These are phyloP conservation scores for Crotalus helleri DNA, from an alignment of 2,113 vertebrate genomes.

Conservation along the genomic window DNA sequence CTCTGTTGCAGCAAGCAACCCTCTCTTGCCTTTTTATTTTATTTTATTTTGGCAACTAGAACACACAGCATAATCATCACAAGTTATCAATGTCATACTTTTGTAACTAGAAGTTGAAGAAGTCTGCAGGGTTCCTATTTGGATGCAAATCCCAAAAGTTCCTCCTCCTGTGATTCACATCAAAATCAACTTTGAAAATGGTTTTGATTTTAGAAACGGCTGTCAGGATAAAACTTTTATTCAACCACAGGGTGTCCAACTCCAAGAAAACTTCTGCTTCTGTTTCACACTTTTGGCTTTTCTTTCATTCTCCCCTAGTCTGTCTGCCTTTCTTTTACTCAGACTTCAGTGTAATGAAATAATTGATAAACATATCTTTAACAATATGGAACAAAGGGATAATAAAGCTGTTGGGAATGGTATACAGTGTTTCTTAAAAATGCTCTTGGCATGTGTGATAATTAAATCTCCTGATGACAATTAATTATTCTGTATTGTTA, in stretches of 20 bases:
- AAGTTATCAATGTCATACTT: slow-evolving; percentile 47
- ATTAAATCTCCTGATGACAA: not conserved
- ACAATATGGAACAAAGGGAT: not conserved
- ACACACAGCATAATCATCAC: slow-evolving; percentile 31
- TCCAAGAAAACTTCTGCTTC: slow-evolving; percentile 25
- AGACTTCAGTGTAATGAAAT: not conserved
- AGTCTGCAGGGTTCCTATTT: slow-evolving; percentile 51
- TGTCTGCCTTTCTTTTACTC: not conserved
- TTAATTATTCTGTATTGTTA: not conserved
- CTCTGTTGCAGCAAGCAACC: slow-evolving; percentile 17
- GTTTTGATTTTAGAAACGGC: slow-evolving; percentile 46
- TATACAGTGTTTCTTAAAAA: not conserved
- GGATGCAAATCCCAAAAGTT: slow-evolving; percentile 45
- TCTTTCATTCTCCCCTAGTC: not conserved
- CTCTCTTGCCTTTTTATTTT: not conserved
- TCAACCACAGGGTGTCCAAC: not conserved
- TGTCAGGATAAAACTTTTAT: slow-evolving; percentile 47
- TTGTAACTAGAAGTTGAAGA: slow-evolving; percentile 51
- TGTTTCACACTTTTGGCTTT: slow-evolving; percentile 28
- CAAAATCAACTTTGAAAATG: slow-evolving; percentile 44
- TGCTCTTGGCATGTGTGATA: not conserved
- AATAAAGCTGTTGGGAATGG: not conserved
- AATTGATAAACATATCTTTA: not conserved
- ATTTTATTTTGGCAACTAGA: slow-evolving; percentile 26
- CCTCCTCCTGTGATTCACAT: slow-evolving; percentile 33